Evolutionary conservation across 2,113 vertebrate species (phyloP), one percentile per base, ranked within the genome.

Genomic region (Saccopteryx bilineata): DNA sequence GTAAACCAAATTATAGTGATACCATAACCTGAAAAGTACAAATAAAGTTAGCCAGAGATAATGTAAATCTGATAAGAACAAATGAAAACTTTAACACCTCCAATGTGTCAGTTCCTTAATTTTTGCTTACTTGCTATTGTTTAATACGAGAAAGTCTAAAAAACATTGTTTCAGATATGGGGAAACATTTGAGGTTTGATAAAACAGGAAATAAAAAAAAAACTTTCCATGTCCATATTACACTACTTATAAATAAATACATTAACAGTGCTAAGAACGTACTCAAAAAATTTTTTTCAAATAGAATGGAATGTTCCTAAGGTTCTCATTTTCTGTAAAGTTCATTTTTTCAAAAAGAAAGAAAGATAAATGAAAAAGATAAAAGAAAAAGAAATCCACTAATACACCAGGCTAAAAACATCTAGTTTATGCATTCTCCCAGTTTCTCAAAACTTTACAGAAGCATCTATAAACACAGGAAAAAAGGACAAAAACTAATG

Each of bases 301-400:
- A 9, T 13, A 91, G 46, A 71, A 95, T 54, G 8, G 54, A 85
- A 92, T 86, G 5, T 54, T 80, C 76, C 46, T 92, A 19, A 87
- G 6, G 23, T 81, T 92, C 79, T 91, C 21, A 93, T 87, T 90
- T 89, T 93, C 74, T 76, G 1, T 91, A 96, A 95, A 84, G 60
- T 61, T 84, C 10, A 21, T 72, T 78, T 63, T 79, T 89, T 23
- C n/a, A 76, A 81, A 61, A 90, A 90, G 11, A 17, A 88, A 88
- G n/a, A n/a, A 66, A 50, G 56, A n/a, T n/a, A 90, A 54, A 6
- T 60, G 48, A 46, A 68, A 89, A 63, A 63, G 21, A 83, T 48
- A 24, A 50, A 79, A 94, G 28, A 69, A 31, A 78, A 90, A 52
- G 11, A 91, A 87, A 2, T 9, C 23, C 10, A 82, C 8, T 56